Percentiles rank a stretch among this genome's conserved stretches.
Conservation (phyloP, 1,140 invertebrate genomes). For the Onthophagus taurus region DNA sequence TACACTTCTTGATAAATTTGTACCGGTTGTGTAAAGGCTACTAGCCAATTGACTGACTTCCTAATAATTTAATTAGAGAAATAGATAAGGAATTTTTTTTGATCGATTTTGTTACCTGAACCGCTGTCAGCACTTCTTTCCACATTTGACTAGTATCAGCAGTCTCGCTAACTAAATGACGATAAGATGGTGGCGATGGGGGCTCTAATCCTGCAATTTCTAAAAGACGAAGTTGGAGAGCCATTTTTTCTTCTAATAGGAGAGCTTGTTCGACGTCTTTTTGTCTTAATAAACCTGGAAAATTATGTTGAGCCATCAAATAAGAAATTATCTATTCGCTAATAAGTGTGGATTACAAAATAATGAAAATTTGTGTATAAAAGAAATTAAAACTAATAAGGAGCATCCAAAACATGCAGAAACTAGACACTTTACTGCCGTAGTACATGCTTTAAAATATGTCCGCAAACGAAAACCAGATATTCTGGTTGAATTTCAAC, state of each 20-base stretch:
- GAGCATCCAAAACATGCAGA: too few species aligned
- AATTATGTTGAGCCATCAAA: too few species aligned
- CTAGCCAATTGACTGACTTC: slow-evolving; percentile 63
- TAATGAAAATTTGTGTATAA: too few species aligned
- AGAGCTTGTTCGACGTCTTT: slow-evolving; percentile 81
- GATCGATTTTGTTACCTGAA: slow-evolving; percentile 43
- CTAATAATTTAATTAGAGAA: slow-evolving; percentile 37
- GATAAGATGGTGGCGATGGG: slow-evolving; percentile 46
- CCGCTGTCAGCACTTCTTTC: slow-evolving; percentile 59
- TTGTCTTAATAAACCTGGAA: slow-evolving; percentile 60
- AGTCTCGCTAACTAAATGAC: slow-evolving; percentile 47
- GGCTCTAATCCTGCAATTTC: slow-evolving; percentile 49
- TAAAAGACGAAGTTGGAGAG: slow-evolving; percentile 67
- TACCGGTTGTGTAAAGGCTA: slow-evolving; percentile 59
- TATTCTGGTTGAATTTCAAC: too few species aligned
- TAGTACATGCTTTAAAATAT: too few species aligned
- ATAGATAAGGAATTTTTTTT: background rate
- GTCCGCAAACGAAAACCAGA: too few species aligned
- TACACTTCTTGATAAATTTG: slow-evolving; percentile 74
- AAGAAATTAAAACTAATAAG: too few species aligned
- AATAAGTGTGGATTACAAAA: background rate
- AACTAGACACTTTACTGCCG: too few species aligned
- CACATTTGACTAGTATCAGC: slow-evolving; percentile 55
- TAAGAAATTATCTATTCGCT: too few species aligned
- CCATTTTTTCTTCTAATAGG: slow-evolving; percentile 81